Evolutionary conservation across 2,113 vertebrate genomes (phyloP).

Genomic region (Chlorodrepanis virens): DNA sequence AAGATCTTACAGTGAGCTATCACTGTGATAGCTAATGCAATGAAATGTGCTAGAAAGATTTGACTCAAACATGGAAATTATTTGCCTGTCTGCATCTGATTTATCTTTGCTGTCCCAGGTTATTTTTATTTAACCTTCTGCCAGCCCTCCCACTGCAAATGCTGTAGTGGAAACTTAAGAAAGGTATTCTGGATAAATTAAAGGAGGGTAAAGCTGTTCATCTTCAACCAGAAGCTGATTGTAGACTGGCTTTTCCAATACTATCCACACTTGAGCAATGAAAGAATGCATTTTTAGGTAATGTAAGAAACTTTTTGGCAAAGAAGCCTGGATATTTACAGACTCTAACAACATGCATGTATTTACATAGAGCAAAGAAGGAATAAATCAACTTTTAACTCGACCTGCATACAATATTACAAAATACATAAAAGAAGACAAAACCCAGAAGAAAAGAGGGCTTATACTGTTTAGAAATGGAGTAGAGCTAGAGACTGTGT

Average conservation of each 20-base stretch:
- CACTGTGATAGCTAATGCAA: neutral
- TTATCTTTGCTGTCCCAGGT: neutral
- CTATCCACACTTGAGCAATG: neutral
- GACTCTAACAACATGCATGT: neutral
- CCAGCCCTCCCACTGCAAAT: neutral
- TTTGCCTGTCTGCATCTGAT: constrained; percentile 9
- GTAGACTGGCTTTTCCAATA: neutral
- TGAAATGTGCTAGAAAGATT: neutral
- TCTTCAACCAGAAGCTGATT: neutral
- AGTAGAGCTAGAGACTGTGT: neutral
- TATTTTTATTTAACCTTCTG: neutral
- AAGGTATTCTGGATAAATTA: neutral
- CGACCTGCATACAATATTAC: neutral
- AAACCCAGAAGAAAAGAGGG: neutral
- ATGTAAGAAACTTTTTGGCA: neutral
- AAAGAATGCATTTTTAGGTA: neutral
- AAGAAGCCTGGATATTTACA: neutral
- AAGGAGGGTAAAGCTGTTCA: neutral
- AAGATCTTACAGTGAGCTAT: neutral
- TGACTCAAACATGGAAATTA: neutral
- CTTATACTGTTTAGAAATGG: neutral
- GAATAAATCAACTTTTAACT: neutral
- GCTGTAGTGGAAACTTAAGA: neutral
- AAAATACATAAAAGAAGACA: neutral
- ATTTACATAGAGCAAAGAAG: neutral